Base-by-base conservation (phyloP, 2,797 vertebrate genomes). In the Hypotaenidia okinawae region DNA sequence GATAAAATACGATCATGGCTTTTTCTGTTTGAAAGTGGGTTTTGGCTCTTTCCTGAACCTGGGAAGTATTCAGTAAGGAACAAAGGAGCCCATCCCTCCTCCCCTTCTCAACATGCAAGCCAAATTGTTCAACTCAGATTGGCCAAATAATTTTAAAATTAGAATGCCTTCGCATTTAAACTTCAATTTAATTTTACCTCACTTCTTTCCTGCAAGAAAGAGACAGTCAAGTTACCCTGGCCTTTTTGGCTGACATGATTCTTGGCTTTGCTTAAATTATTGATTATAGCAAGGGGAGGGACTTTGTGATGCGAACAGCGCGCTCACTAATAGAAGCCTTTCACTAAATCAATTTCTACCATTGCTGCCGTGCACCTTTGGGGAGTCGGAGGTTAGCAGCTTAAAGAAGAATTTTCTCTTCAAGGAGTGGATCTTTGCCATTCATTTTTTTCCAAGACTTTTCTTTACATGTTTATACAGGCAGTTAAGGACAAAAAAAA, bases 251-350 rank as follows among this genome's bases (percentile, higher is more conserved):
- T 96, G 96, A 96, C 68, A 86, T 82, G 79, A 95, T 95, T 97
- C 96, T 97, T 97, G 96, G 95, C 96, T 95, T 95, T 96, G 87
- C 95, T 98, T 97, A 95, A 97, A 97, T 97, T 97, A 98, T 97
- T 97, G 97, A 98, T 97, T 96, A 89, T 89, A 96, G 78, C 83
- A 76, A 59, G 92, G 92, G 97, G 96, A 95, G 96, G 97, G 96
- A 88, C 94, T 96, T 97, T 62, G 74, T 58, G 69, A 96, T 93
- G 96, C 97, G 94, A 97, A 28, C 59, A 97, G 94, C 6, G 88
- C 95, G 97, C 95, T 97, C 74, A 66, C 96, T 98, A 98, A 98
- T 97, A 97, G 94, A 95, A 97, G 64, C 75, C 81, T 97, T 97
- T 97, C 95, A 96, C 94, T 97, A 97, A 98, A 98, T 98, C 98